Base-by-base conservation (phyloP, 2,113 vertebrate genomes). In the Mystacornis crossleyi region DNA sequence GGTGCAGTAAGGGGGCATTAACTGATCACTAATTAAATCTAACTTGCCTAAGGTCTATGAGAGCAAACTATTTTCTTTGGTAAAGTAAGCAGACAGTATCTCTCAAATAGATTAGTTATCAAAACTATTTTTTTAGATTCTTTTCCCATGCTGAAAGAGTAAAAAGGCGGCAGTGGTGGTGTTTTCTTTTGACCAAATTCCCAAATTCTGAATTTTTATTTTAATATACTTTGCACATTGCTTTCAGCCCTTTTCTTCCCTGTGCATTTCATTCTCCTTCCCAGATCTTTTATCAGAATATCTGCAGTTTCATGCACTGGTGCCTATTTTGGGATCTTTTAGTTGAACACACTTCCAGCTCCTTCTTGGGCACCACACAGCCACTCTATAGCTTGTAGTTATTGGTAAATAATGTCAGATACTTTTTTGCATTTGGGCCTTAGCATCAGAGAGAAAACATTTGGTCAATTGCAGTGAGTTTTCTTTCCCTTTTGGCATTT, bases 151-250 rank as follows among this genome's bases (percentile, higher is more conserved):
- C 3, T 3, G 13, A 57, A 74, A 53, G 15, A 28, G 5, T 14
- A 19, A 66, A 53, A 89, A 43, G 12, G 19, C 0, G 1, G 10
- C 25, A 7, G 7, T 26, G 3, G 7, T 82, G 8, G 7, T 54
- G 29, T 25, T 89, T 81, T 62, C 17, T 67, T 90, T 54, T 74
- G 42, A 69, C 15, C 9, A 43, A 26, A 65, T 64, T 28, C 18
- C 5, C 28, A 60, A 23, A 80, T 57, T 72, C 29, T 0, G 0
- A 25, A n/a, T 26, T 78, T 65, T 80, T 61, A 58, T 14, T 51
- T 83, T 86, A 3, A 50, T 72, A 6, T 66, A 0, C 36, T 86
- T 21, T 61, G n/a, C 10, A 18, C 48, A 45, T 24, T 69, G 15
- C 31, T 65, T 88, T 75, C 36, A 62, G 40, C 51, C 34, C 14